A percentile compares a stretch with the other conserved stretches of the same genome.
Conservation (phyloP, 1,140 invertebrate genomes). For the Dendroctonus valens region DNA sequence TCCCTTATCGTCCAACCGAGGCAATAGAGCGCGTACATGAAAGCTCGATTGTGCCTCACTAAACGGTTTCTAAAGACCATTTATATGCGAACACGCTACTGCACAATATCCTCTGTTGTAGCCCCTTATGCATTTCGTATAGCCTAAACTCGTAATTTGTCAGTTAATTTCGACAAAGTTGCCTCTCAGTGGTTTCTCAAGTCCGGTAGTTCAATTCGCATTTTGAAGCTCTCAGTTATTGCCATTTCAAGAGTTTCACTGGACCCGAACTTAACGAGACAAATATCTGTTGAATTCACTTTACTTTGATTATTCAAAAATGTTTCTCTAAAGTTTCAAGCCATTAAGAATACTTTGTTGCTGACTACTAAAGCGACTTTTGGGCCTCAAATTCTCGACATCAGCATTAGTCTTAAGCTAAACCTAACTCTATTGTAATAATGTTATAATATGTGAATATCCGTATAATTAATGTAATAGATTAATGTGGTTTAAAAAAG, state of each 20-base stretch:
- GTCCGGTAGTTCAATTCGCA: background rate
- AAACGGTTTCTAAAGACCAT: slow-evolving; percentile 14
- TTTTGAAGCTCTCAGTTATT: background rate
- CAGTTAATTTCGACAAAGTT: slow-evolving; percentile 15
- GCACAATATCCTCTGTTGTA: slow-evolving; percentile 8
- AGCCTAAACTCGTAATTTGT: slow-evolving; percentile 12
- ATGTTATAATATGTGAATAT: no score
- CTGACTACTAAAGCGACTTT: no score
- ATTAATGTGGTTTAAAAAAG: no score
- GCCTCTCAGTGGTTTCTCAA: slow-evolving; percentile 1
- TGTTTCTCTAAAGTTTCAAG: no score
- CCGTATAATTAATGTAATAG: no score
- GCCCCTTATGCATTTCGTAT: slow-evolving; percentile 7
- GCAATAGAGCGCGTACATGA: background rate
- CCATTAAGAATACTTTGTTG: no score
- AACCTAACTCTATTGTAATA: no score
- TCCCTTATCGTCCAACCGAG: background rate
- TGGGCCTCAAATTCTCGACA: no score
- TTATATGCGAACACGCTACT: slow-evolving; percentile 7
- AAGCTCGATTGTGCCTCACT: background rate
- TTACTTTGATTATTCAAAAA: no score
- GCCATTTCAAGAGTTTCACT: background rate
- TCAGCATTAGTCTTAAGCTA: no score
- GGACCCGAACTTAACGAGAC: no score
- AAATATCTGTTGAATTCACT: no score